Base-by-base conservation (phyloP, 92 coral and sea anemone genomes). In the Montipora capitata region DNA sequence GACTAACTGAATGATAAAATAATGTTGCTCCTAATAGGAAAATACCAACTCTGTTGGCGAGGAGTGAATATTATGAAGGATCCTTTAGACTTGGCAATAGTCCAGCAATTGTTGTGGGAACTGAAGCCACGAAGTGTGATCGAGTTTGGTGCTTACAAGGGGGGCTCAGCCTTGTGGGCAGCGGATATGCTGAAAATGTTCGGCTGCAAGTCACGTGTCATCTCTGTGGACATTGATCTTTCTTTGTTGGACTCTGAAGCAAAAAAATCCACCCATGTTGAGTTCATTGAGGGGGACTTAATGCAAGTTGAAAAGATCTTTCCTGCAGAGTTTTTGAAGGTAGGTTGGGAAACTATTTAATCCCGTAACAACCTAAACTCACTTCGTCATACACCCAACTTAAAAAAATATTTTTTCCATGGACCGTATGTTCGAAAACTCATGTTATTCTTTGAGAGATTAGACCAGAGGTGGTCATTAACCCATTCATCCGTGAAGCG, bases 151-250 rank as follows among this genome's bases (percentile, higher is more conserved):
- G 83, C 87, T 20, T 74, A 74, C 48, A 14, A 81, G 57, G 95
- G 95, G 7, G 95, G 91, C 59, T 89, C 87, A 17, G 93, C 95
- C 10, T 20, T 89, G 72, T 93, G 91, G 93, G 74, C 81, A 82
- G 93, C 95, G 11, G 92, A 92, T 58, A 54, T 77, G 65, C 44
- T 88, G 44, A 88, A 79, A 61, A 52, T 70, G 57, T 79, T 76
- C 58, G 92, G 76, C n/a, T 43, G 75, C 35, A 10, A 83, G 14
- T 75, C 82, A 42, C 86, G 85, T 62, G 83, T 92, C 11, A 78
- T 80, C 41, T 83, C 90, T 3, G 14, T 88, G 15, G 95, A 92
- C 69, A 83, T 66, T 72, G 77, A 81, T 52, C 63, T 82, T 35
- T 68, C 70, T 15, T 64, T 72, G 27, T 65, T 91, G 68, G 84